Evolutionary conservation across 2,797 vertebrate genomes (phyloP).

Genomic region (Pelodytes ibericus): DNA sequence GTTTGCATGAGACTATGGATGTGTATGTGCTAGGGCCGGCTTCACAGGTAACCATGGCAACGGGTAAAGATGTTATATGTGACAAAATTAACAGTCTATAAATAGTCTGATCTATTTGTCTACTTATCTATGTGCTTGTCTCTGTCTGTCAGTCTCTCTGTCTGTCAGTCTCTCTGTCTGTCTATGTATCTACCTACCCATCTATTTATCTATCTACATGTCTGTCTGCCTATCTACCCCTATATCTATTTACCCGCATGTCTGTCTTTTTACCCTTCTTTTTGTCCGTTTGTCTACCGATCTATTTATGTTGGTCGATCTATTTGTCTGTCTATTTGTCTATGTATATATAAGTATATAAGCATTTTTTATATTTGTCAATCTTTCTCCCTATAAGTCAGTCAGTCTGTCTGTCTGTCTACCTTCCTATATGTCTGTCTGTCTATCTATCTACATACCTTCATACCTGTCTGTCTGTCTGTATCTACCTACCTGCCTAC

Average conservation of each 20-base stretch:
- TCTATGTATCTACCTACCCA: neutral
- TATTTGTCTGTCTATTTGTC: neutral
- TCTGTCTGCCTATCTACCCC: no score
- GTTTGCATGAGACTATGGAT: no score
- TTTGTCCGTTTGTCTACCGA: neutral
- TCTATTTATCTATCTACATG: no score
- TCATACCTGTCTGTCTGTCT: no score
- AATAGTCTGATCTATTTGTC: slow-evolving; percentile 5
- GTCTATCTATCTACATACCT: no score
- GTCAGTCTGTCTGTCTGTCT: neutral
- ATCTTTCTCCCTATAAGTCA: neutral
- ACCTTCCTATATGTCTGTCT: neutral
- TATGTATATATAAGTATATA: no score
- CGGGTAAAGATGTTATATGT: neutral
- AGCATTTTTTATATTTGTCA: neutral
- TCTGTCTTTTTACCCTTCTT: no score
- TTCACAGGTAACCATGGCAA: slow-evolving; percentile 27
- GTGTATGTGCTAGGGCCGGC: neutral
- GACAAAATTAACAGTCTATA: slow-evolving; percentile 31
- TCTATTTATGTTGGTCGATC: slow-evolving; percentile 2
- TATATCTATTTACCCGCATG: no score
- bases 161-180: neutral
- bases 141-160: neutral
- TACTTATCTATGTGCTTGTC: neutral
- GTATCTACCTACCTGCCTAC: no score